Conservation (phyloP, 2,797 vertebrate species). For the Sebastes matsubarae region DNA sequence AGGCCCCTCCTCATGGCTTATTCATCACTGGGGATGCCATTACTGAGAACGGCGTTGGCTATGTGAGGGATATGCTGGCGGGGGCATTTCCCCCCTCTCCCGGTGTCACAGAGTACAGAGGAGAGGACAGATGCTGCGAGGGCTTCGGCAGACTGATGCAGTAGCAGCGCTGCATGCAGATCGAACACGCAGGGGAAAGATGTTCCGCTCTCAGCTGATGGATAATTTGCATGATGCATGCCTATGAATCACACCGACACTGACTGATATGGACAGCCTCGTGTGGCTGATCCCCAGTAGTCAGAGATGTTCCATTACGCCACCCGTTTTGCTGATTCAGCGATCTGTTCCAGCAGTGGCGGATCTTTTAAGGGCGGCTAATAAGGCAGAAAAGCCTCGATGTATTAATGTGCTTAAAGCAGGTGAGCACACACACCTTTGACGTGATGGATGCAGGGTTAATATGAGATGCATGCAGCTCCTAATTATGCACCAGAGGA, state of each 20-base stretch:
- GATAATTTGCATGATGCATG: constrained; percentile 19
- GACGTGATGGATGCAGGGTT: constrained; percentile 15
- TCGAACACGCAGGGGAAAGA: constrained; percentile 42
- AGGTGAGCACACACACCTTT: constrained; percentile 6
- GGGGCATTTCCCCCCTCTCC: constrained; percentile 67
- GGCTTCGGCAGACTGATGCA: constrained; percentile 54
- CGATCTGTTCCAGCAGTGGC: constrained; percentile 10
- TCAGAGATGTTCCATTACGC: constrained; percentile 22
- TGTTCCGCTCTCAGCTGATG: constrained; percentile 28
- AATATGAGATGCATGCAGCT: constrained; percentile 24
- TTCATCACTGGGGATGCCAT: constrained; percentile 83
- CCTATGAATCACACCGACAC: constrained; percentile 12
- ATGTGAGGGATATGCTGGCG: constrained; percentile 69
- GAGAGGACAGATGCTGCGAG: constrained; percentile 53
- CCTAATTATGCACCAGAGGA: constrained; percentile 21
- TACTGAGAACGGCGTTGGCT: constrained; percentile 69
- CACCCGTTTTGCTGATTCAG: constrained; percentile 53
- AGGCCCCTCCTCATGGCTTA: constrained; percentile 81
- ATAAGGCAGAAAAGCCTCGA: constrained; percentile 17
- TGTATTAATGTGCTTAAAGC: constrained; percentile 12
- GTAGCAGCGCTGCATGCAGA: constrained; percentile 64
- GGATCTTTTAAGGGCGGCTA: constrained; percentile 24
- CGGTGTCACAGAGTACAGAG: constrained; percentile 69
- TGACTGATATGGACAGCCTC: constrained; percentile 18
- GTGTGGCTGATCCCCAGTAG: constrained; percentile 19